Evolutionary conservation across 2,888 invertebrate species (phyloP).

Genomic region (Philereme transversata): DNA sequence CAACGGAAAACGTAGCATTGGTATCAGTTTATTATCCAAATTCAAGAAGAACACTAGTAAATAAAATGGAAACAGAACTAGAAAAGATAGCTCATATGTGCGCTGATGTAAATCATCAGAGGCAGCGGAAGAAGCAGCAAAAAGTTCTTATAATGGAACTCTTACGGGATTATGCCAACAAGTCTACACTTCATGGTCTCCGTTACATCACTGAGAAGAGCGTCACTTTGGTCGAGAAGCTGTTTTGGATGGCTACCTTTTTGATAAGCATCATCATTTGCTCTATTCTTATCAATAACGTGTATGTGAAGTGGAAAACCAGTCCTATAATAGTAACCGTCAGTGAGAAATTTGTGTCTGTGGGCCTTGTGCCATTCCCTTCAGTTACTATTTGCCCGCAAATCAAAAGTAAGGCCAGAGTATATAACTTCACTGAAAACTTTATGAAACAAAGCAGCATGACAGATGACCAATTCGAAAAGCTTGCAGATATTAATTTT

Average conservation of each 20-base stretch:
- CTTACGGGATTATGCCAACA: conserved; percentile 18
- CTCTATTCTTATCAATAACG: conserved; percentile 46
- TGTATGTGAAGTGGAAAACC: conserved; percentile 55
- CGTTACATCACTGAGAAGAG: conserved; percentile 16
- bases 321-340: conserved; percentile 61
- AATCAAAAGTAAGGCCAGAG: conserved; percentile 41
- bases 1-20: too few species aligned
- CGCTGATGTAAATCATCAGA: too few species aligned
- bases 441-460: too few species aligned
- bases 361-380: conserved; percentile 60
- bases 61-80: too few species aligned
- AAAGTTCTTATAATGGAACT: conserved; percentile 42
- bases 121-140: conserved; percentile 47
- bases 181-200: conserved; percentile 21
- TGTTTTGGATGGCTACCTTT: conserved; percentile 55
- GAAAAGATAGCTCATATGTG: too few species aligned
- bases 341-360: conserved; percentile 51
- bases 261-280: conserved; percentile 48
- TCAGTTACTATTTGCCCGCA: conserved; percentile 60
- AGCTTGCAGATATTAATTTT: conserved; percentile 4
- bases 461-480: too few species aligned
- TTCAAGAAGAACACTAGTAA: too few species aligned
- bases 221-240: conserved; percentile 22
- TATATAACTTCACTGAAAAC: conserved; percentile 30
- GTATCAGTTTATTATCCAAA: too few species aligned